A percentile compares a stretch with the other conserved stretches of the same genome.
Conservation (phyloP, 2,113 vertebrate genomes). For the Entosphenus tridentatus region DNA sequence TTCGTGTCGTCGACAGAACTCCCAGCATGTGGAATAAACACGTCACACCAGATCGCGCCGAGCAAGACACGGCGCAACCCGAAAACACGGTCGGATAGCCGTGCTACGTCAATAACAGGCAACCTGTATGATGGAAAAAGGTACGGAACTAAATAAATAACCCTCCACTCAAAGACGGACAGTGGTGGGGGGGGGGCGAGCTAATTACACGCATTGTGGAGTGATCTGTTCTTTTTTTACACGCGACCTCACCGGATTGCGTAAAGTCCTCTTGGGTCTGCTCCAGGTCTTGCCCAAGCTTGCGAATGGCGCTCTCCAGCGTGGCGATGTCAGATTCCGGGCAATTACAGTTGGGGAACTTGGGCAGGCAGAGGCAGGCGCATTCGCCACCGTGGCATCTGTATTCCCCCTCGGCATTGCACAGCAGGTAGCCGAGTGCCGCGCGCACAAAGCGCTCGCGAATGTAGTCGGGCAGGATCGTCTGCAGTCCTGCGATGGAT, state of each 20-base stretch:
- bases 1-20: too few relatives aligned
- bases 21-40: too few relatives aligned
- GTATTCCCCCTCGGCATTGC: conserved; percentile 66
- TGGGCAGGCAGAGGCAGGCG: conserved; percentile 53
- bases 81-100: too few relatives aligned
- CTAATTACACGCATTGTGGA: too few relatives aligned
- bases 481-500: conserved; percentile 48
- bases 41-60: too few relatives aligned
- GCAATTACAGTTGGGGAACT: conserved; percentile 75
- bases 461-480: conserved; percentile 59
- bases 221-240: too few relatives aligned
- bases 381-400: conserved; percentile 67
- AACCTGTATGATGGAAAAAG: too few relatives aligned
- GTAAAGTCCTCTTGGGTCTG: conserved; percentile 53
- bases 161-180: too few relatives aligned
- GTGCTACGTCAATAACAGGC: too few relatives aligned
- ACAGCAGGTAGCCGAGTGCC: conserved; percentile 80
- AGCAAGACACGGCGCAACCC: too few relatives aligned
- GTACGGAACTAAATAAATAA: too few relatives aligned
- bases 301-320: conserved; percentile 58
- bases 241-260: conserved; percentile 46
- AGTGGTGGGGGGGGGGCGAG: too few relatives aligned
- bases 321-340: conserved; percentile 60
- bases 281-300: conserved; percentile 45
- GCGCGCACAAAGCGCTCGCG: conserved; percentile 63